A percentile compares a stretch with the other conserved stretches of the same genome.
phyloP scores from a whole-genome alignment of 2,113 vertebrate species.

The Thryonomys swinderianus region DNA sequence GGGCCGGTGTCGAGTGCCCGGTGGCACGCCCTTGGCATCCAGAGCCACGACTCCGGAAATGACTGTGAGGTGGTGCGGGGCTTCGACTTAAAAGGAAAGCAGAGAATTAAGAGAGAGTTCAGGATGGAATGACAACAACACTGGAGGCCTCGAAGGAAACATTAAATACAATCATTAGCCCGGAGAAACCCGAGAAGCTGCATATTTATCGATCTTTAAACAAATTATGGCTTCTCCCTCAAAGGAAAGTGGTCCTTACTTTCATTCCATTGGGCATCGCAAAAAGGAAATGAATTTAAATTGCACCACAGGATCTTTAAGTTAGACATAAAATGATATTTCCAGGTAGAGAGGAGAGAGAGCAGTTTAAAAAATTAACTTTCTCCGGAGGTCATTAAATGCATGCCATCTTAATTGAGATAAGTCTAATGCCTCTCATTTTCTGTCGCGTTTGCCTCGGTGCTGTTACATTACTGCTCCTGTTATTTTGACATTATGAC shows the following conservation, averaged over 20 bases:
- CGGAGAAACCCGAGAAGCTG: slow-evolving; percentile 62
- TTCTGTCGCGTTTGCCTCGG: slow-evolving; percentile 35
- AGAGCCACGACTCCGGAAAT: not conserved
- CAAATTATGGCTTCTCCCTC: slow-evolving; percentile 62
- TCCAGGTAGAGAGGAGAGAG: slow-evolving; percentile 25
- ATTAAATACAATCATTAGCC: slow-evolving; percentile 70
- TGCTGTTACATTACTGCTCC: not conserved
- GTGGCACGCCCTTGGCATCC: not conserved
- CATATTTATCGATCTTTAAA: slow-evolving; percentile 73
- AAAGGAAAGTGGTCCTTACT: slow-evolving; percentile 49
- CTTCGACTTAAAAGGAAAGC: slow-evolving; percentile 42
- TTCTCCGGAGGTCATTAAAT: slow-evolving; percentile 66
- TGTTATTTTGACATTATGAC: slow-evolving; percentile 54
- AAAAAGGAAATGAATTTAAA: slow-evolving; percentile 76
- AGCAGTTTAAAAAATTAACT: slow-evolving; percentile 68
- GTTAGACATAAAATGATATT: slow-evolving; percentile 62
- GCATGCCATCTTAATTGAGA: slow-evolving; percentile 27
- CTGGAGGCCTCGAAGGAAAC: slow-evolving; percentile 67
- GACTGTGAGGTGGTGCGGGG: not conserved
- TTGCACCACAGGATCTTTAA: slow-evolving; percentile 65
- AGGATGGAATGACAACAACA: slow-evolving; percentile 50
- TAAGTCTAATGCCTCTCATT: slow-evolving; percentile 47
- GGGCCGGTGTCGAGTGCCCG: not conserved
- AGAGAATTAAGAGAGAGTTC: slow-evolving; percentile 25
- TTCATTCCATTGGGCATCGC: slow-evolving; percentile 46